Conservation (phyloP, 1,140 invertebrate genomes). For the Trypoxylus dichotomus region DNA sequence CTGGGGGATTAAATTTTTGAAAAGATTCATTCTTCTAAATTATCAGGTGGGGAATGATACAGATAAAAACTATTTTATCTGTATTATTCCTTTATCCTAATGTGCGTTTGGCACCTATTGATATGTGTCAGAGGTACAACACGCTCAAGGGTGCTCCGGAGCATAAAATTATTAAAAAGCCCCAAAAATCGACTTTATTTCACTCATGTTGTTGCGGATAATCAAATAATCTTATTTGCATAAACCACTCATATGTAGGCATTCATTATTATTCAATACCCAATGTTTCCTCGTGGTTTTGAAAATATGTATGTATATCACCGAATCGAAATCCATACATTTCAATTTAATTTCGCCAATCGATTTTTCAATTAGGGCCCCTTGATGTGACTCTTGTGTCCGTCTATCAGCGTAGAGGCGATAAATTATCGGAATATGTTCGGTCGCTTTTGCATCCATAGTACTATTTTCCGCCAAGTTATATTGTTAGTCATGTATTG, state of each 20-base stretch:
- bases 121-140: no score
- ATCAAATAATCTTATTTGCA: conserved; percentile 14
- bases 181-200: neutral
- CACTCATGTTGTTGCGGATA: neutral
- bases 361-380: conserved; percentile 11
- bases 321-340: conserved; percentile 4
- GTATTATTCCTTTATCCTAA: no score
- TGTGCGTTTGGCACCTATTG: neutral
- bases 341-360: conserved; percentile 21
- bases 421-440: conserved; percentile 16
- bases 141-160: neutral
- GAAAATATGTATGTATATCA: neutral
- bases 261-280: conserved; percentile 6
- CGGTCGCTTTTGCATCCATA: neutral
- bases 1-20: no score
- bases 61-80: no score
- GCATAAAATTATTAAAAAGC: neutral
- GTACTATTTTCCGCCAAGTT: conserved; percentile 9
- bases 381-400: neutral
- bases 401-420: neutral
- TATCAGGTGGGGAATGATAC: no score
- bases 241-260: neutral
- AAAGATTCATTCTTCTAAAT: no score
- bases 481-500: neutral
- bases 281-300: neutral